phyloP scores from a whole-genome alignment of 2,888 invertebrate genomes.

The Punctoribates punctum region DNA sequence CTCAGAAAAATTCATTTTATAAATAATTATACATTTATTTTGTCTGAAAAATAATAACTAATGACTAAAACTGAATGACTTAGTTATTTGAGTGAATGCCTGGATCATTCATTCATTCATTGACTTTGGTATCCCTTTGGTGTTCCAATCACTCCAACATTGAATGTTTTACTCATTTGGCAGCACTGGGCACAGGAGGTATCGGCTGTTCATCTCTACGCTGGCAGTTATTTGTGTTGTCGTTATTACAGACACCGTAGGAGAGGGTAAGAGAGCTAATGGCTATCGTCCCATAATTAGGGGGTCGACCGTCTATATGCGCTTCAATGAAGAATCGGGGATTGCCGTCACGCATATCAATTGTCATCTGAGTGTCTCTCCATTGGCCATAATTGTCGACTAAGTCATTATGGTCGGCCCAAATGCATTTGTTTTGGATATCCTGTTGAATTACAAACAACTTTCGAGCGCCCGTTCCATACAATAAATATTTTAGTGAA shows the following conservation, averaged over 20 bases:
- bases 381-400: slow-evolving; percentile 9
- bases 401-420: neutral
- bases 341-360: slow-evolving; percentile 6
- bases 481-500: neutral
- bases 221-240: neutral
- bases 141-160: neutral
- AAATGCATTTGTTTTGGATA: slow-evolving; percentile 11
- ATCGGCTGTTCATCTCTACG: neutral
- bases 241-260: neutral
- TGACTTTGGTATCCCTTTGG: no score
- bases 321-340: slow-evolving; percentile 26
- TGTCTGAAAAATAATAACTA: no score
- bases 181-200: neutral
- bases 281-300: slow-evolving; percentile 20
- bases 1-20: no score
- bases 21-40: no score
- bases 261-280: neutral
- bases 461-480: slow-evolving; percentile 9
- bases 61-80: no score
- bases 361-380: neutral
- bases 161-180: no score
- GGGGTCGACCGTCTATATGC: neutral
- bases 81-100: no score
- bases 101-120: no score
- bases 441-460: slow-evolving; percentile 20